Percentiles rank a stretch among this genome's conserved stretches.
These are phyloP conservation scores for Porites lobata DNA, from an alignment of 92 coral and sea anemone genomes.

Conservation along the genomic window DNA sequence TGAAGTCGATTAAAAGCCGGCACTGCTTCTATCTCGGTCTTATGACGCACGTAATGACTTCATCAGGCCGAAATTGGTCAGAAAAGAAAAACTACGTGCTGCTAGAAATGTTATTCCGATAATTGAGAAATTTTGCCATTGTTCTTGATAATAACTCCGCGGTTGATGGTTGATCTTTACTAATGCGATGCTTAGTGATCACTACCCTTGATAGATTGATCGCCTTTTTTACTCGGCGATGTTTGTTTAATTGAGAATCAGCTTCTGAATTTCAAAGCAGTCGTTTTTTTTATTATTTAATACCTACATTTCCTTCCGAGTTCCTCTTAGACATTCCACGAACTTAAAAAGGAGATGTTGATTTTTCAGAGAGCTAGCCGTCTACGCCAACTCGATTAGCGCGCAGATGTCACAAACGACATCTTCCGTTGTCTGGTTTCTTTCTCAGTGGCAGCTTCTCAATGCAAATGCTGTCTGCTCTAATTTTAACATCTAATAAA, in stretches of 20 bases:
- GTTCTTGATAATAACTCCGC: not conserved
- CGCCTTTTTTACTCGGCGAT: not conserved
- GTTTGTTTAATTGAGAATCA: not conserved
- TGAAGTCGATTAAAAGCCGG: conserved; percentile 15
- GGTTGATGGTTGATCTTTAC: not conserved
- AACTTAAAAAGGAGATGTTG: not conserved
- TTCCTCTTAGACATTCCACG: not conserved
- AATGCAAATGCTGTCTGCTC: too few relatives aligned
- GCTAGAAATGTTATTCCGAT: not conserved
- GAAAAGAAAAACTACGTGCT: not conserved
- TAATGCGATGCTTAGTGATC: not conserved
- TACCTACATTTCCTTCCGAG: not conserved
- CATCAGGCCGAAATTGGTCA: not conserved
- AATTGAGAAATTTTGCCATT: not conserved
- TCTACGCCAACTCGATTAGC: not conserved
- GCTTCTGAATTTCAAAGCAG: not conserved
- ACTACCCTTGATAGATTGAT: not conserved
- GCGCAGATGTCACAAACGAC: too few relatives aligned
- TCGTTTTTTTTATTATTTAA: not conserved
- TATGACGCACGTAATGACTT: conserved; percentile 26
- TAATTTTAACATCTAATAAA: too few relatives aligned
- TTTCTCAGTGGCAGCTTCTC: too few relatives aligned
- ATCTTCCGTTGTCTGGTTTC: too few relatives aligned
- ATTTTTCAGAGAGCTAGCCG: not conserved
- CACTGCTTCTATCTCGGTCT: not conserved